These are phyloP conservation scores for Lacerta bilineata DNA, from an alignment of 2,797 vertebrate species.

Conservation along the genomic window DNA sequence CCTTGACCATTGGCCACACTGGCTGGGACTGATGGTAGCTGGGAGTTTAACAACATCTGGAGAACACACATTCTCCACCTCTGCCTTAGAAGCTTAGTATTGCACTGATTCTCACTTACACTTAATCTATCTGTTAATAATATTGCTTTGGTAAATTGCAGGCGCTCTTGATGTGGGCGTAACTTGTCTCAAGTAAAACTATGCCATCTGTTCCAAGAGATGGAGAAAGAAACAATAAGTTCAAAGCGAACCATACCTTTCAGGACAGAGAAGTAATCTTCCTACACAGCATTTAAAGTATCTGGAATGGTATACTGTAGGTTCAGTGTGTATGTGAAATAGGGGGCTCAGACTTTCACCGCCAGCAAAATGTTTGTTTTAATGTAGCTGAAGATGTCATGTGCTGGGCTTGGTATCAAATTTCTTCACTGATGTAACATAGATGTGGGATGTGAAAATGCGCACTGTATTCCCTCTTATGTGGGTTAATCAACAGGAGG, in stretches of 20 bases:
- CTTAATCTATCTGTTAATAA: neutral
- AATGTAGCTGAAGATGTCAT: too few species aligned
- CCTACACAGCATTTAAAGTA: neutral
- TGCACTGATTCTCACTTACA: conserved; percentile 31
- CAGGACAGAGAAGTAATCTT: too few species aligned
- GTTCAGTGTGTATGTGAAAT: neutral
- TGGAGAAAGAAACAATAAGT: neutral
- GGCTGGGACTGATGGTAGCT: too few species aligned
- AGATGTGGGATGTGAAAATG: neutral
- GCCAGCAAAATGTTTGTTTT: neutral
- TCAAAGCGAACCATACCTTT: neutral
- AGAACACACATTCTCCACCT: too few species aligned
- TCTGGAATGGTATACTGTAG: neutral
- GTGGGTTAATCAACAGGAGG: neutral
- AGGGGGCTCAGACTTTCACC: neutral
- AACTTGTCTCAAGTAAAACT: neutral
- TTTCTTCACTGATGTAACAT: neutral
- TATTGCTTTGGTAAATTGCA: neutral
- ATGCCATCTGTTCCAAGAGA: neutral
- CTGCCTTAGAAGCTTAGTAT: neutral
- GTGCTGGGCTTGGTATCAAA: neutral
- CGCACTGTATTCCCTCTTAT: neutral
- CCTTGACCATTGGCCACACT: too few species aligned
- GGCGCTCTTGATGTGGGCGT: neutral
- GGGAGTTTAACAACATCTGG: too few species aligned